Evolutionary conservation across 2,113 vertebrate genomes (phyloP).

Genomic region (Hippocampus comes): DNA sequence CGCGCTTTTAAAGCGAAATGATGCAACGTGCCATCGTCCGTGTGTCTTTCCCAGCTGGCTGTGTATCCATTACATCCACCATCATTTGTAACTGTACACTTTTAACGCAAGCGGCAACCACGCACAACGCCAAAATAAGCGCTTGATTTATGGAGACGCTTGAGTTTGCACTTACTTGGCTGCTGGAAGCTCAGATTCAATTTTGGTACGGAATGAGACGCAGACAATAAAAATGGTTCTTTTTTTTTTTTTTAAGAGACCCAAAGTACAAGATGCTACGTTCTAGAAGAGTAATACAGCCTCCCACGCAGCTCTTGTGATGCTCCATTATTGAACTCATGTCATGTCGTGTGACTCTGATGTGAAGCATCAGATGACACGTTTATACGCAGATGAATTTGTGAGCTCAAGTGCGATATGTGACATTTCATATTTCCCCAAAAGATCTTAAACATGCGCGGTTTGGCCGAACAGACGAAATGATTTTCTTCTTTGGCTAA

Average conservation of each 20-base stretch:
- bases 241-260: neutral
- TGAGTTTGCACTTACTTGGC: conserved; percentile 3
- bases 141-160: conserved; percentile 9
- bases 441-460: neutral
- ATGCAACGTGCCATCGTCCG: neutral
- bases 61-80: conserved; percentile 14
- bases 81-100: conserved; percentile 19
- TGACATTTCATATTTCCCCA: neutral
- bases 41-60: conserved; percentile 3
- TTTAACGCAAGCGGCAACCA: conserved; percentile 6
- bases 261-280: neutral
- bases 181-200: neutral
- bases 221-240: neutral
- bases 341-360: neutral
- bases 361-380: neutral
- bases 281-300: neutral
- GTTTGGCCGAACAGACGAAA: neutral
- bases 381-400: neutral
- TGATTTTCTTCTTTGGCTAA: neutral
- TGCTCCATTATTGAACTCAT: neutral
- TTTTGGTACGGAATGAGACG: conserved; percentile 9
- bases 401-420: neutral
- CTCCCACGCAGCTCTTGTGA: neutral
- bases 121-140: conserved; percentile 4
- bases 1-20: neutral